Evolutionary conservation across 1,140 invertebrate species (phyloP), one percentile per base, ranked within the genome.

Genomic region (Anastatus disparis): DNA sequence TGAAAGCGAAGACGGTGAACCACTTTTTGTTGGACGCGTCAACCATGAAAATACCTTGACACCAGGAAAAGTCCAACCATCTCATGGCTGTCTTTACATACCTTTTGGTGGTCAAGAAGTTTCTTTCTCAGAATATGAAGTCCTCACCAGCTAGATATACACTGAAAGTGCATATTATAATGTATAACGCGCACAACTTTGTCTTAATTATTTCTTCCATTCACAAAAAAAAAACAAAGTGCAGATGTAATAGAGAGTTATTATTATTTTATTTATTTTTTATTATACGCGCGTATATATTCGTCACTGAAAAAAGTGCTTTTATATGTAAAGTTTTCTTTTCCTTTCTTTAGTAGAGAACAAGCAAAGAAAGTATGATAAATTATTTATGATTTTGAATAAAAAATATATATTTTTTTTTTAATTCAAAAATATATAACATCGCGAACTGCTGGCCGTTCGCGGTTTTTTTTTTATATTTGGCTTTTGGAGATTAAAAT

Each of bases 81-180:
- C 90, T 2, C 93, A 92, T 78, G 89, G 84, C 4, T 88, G 88
- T 1, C 88, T 90, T 66, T 94, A 94, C 84, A 92, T 94, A 79
- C 89, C 93, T 8, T 94, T 88, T 74, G 90, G 84, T 7, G 91
- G 93, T 65, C 77, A 89, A 75, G 91, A 94, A 81, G 63, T 94
- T 24, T 87, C 89, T n/a, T 92, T 90, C 82, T 84, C 87, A 26
- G 91, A 94, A 29, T 95, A 91, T 77, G 93, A 95, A 86, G n/a
- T 71, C 20, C 70, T 71, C 22, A 61, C 46, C 24, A 46, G 35
- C 15, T 71, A 69, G 24, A 26, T 31, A n/a, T 27, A 0, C 46
- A 2, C 6, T 8, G 8, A 15, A 27, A 9, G 3, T 26, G 9
- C 13, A 42, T 61, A 17, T 9, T 58, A 31, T 29, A n/a, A 55